phyloP scores from a whole-genome alignment of 2,113 vertebrate genomes.

The Myodes glareolus region DNA sequence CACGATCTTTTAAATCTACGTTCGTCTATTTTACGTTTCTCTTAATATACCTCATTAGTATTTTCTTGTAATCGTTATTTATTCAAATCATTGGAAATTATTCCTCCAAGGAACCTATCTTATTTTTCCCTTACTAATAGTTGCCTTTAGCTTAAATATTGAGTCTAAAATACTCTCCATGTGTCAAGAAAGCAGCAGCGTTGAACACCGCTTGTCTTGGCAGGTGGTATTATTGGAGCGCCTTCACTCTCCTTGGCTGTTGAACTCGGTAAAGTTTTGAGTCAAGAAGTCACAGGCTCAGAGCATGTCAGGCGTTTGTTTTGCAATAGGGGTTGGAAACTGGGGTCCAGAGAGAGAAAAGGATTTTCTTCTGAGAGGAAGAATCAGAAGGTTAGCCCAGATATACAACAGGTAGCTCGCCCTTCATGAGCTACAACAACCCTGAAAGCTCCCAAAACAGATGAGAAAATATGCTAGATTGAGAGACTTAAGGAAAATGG shows the following conservation, averaged over 20 bases:
- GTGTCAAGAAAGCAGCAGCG: background rate
- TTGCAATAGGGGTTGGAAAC: background rate
- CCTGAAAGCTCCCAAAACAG: constrained; percentile 40
- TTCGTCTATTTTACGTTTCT: background rate
- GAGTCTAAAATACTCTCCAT: constrained; percentile 19
- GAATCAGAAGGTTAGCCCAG: background rate
- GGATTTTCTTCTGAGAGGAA: background rate
- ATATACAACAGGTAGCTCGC: background rate
- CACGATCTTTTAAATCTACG: background rate
- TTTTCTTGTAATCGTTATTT: background rate
- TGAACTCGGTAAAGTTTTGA: constrained; percentile 44
- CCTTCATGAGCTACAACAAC: constrained; percentile 16
- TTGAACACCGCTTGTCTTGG: background rate
- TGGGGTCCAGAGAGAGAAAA: background rate
- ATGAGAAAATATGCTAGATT: constrained; percentile 62
- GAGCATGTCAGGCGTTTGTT: background rate
- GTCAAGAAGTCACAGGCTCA: background rate
- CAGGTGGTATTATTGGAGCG: background rate
- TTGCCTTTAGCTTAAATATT: constrained; percentile 40
- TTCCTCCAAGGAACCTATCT: background rate
- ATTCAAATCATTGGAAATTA: constrained; percentile 27
- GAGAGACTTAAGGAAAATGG: constrained; percentile 72
- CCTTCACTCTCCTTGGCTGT: background rate
- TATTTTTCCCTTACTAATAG: background rate
- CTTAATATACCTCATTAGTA: background rate